Evolutionary conservation across 2,888 invertebrate genomes (phyloP), one percentile per base, ranked within the genome.

Genomic region (Actias luna): DNA sequence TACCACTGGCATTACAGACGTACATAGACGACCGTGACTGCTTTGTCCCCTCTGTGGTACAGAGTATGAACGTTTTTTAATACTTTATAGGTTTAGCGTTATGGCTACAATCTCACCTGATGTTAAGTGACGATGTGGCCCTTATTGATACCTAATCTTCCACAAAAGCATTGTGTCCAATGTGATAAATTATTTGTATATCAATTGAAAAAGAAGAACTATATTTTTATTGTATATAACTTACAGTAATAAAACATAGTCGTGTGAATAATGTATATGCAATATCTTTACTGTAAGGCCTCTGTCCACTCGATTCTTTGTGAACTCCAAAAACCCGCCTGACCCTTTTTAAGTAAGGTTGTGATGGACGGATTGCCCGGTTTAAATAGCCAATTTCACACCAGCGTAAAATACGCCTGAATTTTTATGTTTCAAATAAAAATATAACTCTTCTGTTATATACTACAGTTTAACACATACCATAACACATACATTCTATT

Each of bases 311-410:
- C 61, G 42, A 60, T 52, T 55, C 61, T 61, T 25, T 61, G 61
- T 22, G 52, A 52, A 52, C 50, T 22, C n/a, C 25, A 61, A 55
- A 61, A 50, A 46, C 22, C 50, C 35, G 27, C 29, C 8, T 50
- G 36, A 46, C 61, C 61, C 33, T 52, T 61, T 61, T 61, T 52
- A 52, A 61, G 61, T 61, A 55, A 61, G 50, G 61, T 59, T 36
- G 25, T 61, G 61, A 61, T 61, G 61, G 61, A 61, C 61, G 61
- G 61, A 31, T 46, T 60, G 46, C 42, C 50, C 50, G 46, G 22
- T 46, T 46, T 25, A 46, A 46, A 46, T 46, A 46, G 46, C 22
- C 46, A 22, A 46, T 46, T 22, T 46, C 46, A 46, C 46, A 46
- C 46, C 46, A 46, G 46, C 46, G 22, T 46, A 46, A 46, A 22